Percentiles rank a stretch among this genome's conserved stretches.
These are phyloP conservation scores for Artemia sinica DNA, from an alignment of 2,888 invertebrate genomes.

Conservation along the genomic window DNA sequence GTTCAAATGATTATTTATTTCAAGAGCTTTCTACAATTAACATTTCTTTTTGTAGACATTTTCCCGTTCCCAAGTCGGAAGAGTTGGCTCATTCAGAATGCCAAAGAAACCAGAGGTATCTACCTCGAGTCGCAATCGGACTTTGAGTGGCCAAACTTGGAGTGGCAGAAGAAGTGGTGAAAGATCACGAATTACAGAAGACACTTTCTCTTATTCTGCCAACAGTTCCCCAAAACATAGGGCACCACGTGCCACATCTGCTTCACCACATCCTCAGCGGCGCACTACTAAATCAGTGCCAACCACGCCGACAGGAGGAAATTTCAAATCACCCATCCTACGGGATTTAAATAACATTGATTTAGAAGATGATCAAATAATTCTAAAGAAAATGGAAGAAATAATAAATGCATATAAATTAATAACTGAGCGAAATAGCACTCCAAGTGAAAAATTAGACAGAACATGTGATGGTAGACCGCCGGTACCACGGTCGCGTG, in stretches of 20 bases:
- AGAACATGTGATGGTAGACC: not conserved
- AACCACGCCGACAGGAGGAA: not conserved
- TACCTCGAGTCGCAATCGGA: not conserved
- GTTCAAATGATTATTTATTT: no score
- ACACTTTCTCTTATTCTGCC: not conserved
- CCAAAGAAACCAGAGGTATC: not conserved
- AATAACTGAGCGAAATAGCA: not conserved
- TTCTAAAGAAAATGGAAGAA: not conserved
- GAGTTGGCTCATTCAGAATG: not conserved
- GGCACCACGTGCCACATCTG: not conserved
- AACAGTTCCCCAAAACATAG: not conserved
- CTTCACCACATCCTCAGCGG: conserved; percentile 3
- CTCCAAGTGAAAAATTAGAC: not conserved
- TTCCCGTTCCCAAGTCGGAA: conserved; percentile 7
- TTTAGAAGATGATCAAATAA: not conserved
- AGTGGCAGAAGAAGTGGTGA: not conserved
- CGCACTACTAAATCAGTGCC: conserved; percentile 2
- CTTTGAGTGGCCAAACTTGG: not conserved
- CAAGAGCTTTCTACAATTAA: not conserved
- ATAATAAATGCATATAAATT: not conserved
- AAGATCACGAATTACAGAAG: not conserved
- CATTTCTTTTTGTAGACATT: not conserved
- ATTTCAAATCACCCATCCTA: not conserved
- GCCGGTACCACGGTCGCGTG: not conserved
- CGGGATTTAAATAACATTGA: not conserved